Evolutionary conservation across 2,888 invertebrate species (phyloP).

Genomic region (Watsonalla cultraria): DNA sequence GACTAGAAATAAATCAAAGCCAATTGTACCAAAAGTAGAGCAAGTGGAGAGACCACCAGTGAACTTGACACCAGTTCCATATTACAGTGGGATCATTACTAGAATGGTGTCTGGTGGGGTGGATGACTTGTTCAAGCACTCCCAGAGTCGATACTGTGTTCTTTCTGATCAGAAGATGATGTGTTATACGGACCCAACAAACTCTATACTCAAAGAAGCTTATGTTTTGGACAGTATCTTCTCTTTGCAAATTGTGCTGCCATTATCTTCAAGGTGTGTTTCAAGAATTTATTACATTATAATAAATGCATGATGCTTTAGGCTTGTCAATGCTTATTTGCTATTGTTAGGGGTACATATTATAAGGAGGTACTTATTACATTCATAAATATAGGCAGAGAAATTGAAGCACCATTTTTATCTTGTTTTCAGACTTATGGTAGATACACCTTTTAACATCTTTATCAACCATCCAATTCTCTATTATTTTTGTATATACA

Average conservation of each 20-base stretch:
- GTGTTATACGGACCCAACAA: slow-evolving; percentile 85
- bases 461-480: too few relatives aligned
- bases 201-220: slow-evolving; percentile 83
- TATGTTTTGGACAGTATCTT: slow-evolving; percentile 82
- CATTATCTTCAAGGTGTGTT: slow-evolving; percentile 67
- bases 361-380: background rate
- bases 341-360: background rate
- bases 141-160: slow-evolving; percentile 85
- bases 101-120: slow-evolving; percentile 80
- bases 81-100: slow-evolving; percentile 81
- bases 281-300: slow-evolving; percentile 4
- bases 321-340: too few relatives aligned
- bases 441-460: too few relatives aligned
- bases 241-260: slow-evolving; percentile 81
- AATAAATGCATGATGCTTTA: too few relatives aligned
- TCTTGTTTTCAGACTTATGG: too few relatives aligned
- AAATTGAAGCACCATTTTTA: too few relatives aligned
- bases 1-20: slow-evolving; percentile 41
- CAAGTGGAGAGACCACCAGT: slow-evolving; percentile 74
- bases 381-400: too few relatives aligned
- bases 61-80: slow-evolving; percentile 61
- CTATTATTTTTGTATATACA: too few relatives aligned
- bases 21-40: slow-evolving; percentile 34
- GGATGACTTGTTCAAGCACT: slow-evolving; percentile 86
- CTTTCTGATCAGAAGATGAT: slow-evolving; percentile 84